A percentile compares a stretch with the other conserved stretches of the same genome.
Conservation (phyloP, 2,888 invertebrate species). For the Idaea biselata region DNA sequence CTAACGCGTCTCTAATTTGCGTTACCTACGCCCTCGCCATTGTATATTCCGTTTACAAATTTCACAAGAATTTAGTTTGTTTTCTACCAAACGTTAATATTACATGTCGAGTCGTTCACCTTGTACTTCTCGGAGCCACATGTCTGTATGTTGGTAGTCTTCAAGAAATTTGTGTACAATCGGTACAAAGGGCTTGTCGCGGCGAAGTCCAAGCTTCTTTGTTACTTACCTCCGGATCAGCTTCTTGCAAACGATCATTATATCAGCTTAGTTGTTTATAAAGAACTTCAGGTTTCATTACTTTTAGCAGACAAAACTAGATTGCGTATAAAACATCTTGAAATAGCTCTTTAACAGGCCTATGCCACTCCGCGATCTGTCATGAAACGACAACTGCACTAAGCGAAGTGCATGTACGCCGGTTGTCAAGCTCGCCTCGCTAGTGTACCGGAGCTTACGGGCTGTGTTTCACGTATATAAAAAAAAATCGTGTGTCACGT, state of each 20-base stretch:
- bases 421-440: too few species aligned
- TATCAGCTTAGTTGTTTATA: slow-evolving; percentile 39
- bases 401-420: too few species aligned
- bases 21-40: slow-evolving; percentile 37
- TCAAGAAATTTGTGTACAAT: background rate
- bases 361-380: too few species aligned
- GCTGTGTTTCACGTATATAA: too few species aligned
- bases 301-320: slow-evolving; percentile 45
- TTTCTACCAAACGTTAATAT: slow-evolving; percentile 39
- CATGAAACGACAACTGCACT: too few species aligned
- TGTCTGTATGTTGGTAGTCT: slow-evolving; percentile 33
- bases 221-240: slow-evolving; percentile 28
- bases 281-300: slow-evolving; percentile 40
- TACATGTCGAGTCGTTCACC: slow-evolving; percentile 55
- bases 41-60: slow-evolving; percentile 38
- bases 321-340: slow-evolving; percentile 67
- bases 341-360: too few species aligned
- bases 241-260: slow-evolving; percentile 45
- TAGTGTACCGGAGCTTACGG: too few species aligned
- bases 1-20: slow-evolving; percentile 53
- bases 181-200: slow-evolving; percentile 24
- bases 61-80: slow-evolving; percentile 44
- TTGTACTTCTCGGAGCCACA: slow-evolving; percentile 43
- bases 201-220: slow-evolving; percentile 32
- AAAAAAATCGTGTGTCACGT: too few species aligned